Percentiles rank a stretch among this genome's conserved stretches.
Conservation (phyloP, 2,113 vertebrate species). For the Neodontobutis hainanensis region DNA sequence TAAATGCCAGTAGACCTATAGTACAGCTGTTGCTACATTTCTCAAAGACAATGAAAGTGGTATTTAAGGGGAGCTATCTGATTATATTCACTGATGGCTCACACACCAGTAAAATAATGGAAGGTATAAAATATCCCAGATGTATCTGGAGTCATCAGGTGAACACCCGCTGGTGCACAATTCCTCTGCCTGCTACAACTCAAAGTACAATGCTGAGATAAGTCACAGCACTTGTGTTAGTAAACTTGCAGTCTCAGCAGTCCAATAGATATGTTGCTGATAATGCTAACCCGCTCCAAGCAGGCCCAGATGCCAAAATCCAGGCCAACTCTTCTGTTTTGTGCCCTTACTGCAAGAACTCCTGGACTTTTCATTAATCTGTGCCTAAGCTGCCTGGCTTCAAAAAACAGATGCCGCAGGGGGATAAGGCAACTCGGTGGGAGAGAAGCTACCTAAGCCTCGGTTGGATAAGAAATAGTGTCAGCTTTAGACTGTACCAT, state of each 20-base stretch:
- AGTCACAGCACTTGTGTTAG: conserved; percentile 13
- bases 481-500: conserved; percentile 44
- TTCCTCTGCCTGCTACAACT: background rate
- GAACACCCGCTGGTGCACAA: background rate
- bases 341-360: conserved; percentile 62
- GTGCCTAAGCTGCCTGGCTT: conserved; percentile 70
- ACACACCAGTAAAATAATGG: conserved; percentile 28
- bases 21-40: conserved; percentile 58
- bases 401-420: conserved; percentile 73
- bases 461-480: conserved; percentile 42
- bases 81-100: conserved; percentile 37
- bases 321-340: conserved; percentile 56
- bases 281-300: conserved; percentile 38
- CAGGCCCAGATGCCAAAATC: conserved; percentile 37
- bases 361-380: conserved; percentile 73
- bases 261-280: conserved; percentile 52
- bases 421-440: conserved; percentile 74
- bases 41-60: conserved; percentile 42
- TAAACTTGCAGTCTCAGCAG: conserved; percentile 58
- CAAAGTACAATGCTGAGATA: conserved; percentile 5
- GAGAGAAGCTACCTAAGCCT: conserved; percentile 46
- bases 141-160: background rate
- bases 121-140: conserved; percentile 11
- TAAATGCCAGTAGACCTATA: conserved; percentile 55
- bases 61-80: conserved; percentile 55